Conservation (phyloP, 1,140 invertebrate genomes). For the Leptoteleia sp. region DNA sequence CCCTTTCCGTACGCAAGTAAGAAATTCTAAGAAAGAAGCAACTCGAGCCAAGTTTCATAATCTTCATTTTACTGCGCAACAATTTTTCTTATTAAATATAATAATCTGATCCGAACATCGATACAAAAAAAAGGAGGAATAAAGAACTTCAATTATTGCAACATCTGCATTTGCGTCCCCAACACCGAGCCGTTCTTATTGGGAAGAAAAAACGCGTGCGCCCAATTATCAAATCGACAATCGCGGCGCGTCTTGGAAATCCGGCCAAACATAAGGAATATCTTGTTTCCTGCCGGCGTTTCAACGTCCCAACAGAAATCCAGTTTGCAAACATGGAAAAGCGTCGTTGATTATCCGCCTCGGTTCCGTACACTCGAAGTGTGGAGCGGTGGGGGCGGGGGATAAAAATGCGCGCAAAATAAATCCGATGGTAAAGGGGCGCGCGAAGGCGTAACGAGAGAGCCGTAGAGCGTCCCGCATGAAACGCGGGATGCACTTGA, state of each 20-base stretch:
- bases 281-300: neutral
- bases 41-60: no score
- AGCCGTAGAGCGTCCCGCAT: constrained; percentile 54
- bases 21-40: no score
- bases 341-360: constrained; percentile 42
- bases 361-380: constrained; percentile 6
- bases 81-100: no score
- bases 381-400: no score
- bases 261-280: constrained; percentile 11
- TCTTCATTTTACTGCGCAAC: no score
- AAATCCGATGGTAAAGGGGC: constrained; percentile 39
- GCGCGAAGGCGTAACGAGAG: constrained; percentile 33
- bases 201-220: neutral
- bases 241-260: constrained; percentile 1
- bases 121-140: no score
- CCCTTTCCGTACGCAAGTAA: no score
- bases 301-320: constrained; percentile 27
- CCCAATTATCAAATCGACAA: constrained; percentile 6
- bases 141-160: no score
- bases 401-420: no score
- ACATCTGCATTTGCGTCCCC: no score
- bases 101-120: no score
- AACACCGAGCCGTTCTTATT: no score
- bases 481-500: constrained; percentile 52
- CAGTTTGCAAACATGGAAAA: constrained; percentile 49